phyloP scores from a whole-genome alignment of 2,888 invertebrate genomes.

The Spodoptera littoralis region DNA sequence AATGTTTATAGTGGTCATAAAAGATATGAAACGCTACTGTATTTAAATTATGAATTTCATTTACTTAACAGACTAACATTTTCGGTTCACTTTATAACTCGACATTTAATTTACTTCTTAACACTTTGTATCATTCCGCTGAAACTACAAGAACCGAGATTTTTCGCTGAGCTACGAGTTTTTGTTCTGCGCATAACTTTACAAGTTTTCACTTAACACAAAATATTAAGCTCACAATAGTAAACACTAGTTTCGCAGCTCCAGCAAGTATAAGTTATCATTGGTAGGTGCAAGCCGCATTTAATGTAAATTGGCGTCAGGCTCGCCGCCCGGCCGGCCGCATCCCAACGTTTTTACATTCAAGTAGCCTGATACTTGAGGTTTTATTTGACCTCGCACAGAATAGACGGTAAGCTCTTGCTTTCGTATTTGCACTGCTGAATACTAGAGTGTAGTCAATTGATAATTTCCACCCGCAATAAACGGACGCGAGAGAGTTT shows the following conservation, averaged over 20 bases:
- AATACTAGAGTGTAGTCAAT: conserved; percentile 77
- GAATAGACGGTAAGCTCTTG: conserved; percentile 77
- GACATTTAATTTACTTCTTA: conserved; percentile 14
- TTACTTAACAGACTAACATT: not conserved
- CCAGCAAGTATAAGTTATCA: conserved; percentile 79
- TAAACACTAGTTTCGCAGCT: conserved; percentile 67
- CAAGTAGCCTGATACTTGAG: conserved; percentile 82
- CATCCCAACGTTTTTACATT: conserved; percentile 83
- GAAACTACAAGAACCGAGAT: conserved; percentile 13
- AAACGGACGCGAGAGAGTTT: conserved; percentile 68
- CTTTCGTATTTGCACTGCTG: conserved; percentile 78
- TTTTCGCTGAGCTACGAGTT: conserved; percentile 45
- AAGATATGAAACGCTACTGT: too few species aligned
- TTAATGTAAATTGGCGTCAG: conserved; percentile 86
- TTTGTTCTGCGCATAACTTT: conserved; percentile 53
- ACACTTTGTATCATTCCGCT: conserved; percentile 20
- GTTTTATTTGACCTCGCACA: conserved; percentile 78
- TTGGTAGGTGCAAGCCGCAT: conserved; percentile 81
- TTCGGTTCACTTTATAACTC: conserved; percentile 5
- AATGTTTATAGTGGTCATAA: too few species aligned
- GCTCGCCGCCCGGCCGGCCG: conserved; percentile 70
- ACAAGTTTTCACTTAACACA: conserved; percentile 55
- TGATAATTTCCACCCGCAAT: conserved; percentile 72
- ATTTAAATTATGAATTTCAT: too few species aligned
- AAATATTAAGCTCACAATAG: conserved; percentile 62